Base-by-base conservation (phyloP, 2,888 invertebrate species). In the Hoplodrina blanda region DNA sequence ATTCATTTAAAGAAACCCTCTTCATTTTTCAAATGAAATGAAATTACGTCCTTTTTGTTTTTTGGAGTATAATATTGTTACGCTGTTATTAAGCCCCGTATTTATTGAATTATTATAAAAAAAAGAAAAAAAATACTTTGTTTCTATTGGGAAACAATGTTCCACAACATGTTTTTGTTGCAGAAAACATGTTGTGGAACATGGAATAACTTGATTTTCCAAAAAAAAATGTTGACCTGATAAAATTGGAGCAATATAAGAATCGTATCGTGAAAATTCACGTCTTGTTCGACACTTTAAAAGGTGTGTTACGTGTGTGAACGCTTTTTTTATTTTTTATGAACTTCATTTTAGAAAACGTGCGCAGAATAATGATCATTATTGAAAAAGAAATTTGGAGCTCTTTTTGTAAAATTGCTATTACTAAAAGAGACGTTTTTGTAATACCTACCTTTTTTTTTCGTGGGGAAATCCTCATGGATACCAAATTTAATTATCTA, bases 311-410 rank as follows among this genome's bases (percentile, higher is more conserved):
- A 46, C 46, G 17, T 46, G 17, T 15, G 1, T 17, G 46, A 46
- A 46, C 17, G 46, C 15, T 46, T 41, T 37, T n/a, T n/a, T n/a
- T n/a, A n/a, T n/a, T n/a, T n/a, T 46, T 46, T 46, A 46, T 46
- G 46, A 46, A 46, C 46, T 46, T 69, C 5, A 19, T 37, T 60
- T 33, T 49, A 20, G 49, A n/a, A 30, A 49, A 44, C 41, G 49
- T 44, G 73, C 41, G 41, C n/a, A 19, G 20, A 49, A 62, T 62
- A 8, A 46, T 5, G 10, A 54, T 17, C 17, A 37, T 3, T 25
- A 44, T 17, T 10, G 4, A 30, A n/a, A 50, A 37, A 30, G 10
- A 53, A 52, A 13, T 57, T 19, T 15, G 0, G 1, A 46, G 5
- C 0, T 61, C 6, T 30, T 55, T 20, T 68, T 44, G 30, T 15